Base-by-base conservation (phyloP, 2,113 vertebrate genomes). In the Aleadryas rufinucha region DNA sequence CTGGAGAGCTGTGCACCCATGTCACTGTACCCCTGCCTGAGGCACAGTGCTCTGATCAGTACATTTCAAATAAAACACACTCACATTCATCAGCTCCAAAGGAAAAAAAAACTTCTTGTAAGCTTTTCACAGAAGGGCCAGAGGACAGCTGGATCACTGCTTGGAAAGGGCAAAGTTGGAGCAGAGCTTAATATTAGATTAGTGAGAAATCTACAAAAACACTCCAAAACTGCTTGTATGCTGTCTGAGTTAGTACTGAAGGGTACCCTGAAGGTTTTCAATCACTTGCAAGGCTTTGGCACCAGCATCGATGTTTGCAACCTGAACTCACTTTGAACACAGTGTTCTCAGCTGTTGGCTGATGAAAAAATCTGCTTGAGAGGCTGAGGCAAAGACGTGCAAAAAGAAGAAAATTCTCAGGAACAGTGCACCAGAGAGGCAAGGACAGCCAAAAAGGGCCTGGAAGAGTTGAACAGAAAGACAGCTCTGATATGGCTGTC, bases 81-180 rank as follows among this genome's bases (percentile, higher is more conserved):
- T 64, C 41, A 49, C 3, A 1, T 26, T 66, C 6, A 1, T 66
- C 44, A 74, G 33, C 52, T 88, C 54, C 56, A 71, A 63, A 85
- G 27, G 68, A 53, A 72, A 82, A 80, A 88, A 59, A 45, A 45
- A 39, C 22, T 45, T 39, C 19, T 52, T 56, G 44, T 21, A 70
- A 75, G n/a, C 10, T 84, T 81, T 54, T 39, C 75, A 45, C 35
- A 79, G 70, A 59, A 86, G 27, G 68, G 28, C 42, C 59, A 89
- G 59, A 85, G 71, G 56, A 70, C 71, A 94, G 88, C n/a, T 88
- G 35, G 79, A 86, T 88, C 64, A 44, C 68, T 84, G 64, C 63
- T 90, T n/a, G 68, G 79, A 88, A 95, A 95, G 63, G 90, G 71
- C 52, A 93, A 84, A 88, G 76, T 69, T 68, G 30, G 71, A 97